Base-by-base conservation (phyloP, 64 coral and sea anemone species). In the Montipora capricornis region DNA sequence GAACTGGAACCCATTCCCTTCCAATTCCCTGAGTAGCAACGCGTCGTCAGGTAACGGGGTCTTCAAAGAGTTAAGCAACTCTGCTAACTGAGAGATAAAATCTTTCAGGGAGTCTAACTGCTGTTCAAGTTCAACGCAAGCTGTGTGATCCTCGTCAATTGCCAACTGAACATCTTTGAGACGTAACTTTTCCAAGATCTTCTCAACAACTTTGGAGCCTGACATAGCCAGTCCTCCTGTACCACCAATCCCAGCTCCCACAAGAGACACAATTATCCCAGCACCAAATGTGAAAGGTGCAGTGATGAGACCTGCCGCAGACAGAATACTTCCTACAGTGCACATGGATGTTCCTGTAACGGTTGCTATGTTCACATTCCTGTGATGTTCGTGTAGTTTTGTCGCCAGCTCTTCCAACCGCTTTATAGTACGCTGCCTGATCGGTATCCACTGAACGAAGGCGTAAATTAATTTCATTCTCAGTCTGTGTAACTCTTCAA, bases 211-310 rank as follows among this genome's bases (percentile, higher is more conserved):
- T 46, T 81, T 57, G 17, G 90, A 80, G 71, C 90, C 79, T 8
- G 77, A 80, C 59, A 81, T 80, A 6, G 74, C 80, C 8, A 91
- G 50, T 44, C 90, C 90, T 6, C 90, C 90, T 5, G 79, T 68
- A 14, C 79, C 68, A 53, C 79, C 68, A 75, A 91, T 91, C 15
- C 67, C 90, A 37, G 79, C 79, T 17, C 67, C 90, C 0, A 83
- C 26, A 58, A 74, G 66, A 9, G 64, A 80, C 49, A 91, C 90
- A 6, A 91, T 11, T 1, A 91, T 8, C 4, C 67, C 79, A 15
- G 90, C 68, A 15, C 90, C 90, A 68, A 91, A 91, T 3, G 90
- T 91, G 4, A 91, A 91, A 49, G 71, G 69, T 57, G 79, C 77
- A 81, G 89, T 47, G 29, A 91, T 81, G 26, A 91, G 53, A 44